phyloP scores from a whole-genome alignment of 2,888 invertebrate genomes.

The Spodoptera picta region DNA sequence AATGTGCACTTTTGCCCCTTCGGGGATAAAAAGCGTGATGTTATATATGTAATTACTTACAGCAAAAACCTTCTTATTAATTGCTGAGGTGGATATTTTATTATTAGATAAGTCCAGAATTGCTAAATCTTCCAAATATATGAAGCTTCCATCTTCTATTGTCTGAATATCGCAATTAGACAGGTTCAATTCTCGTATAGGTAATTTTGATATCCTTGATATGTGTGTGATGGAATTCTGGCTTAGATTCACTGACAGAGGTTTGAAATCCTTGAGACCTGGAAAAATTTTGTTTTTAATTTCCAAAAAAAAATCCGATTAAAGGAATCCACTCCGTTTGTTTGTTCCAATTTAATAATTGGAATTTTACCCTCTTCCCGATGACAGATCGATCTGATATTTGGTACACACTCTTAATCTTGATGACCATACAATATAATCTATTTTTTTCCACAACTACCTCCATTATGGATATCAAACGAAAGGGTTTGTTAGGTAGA shows the following conservation, averaged over 20 bases:
- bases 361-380: too few species aligned
- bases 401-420: too few species aligned
- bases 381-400: too few species aligned
- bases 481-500: too few species aligned
- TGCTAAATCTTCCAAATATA: constrained; percentile 86
- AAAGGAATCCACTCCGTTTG: too few species aligned
- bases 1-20: too few species aligned
- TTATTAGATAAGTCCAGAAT: constrained; percentile 91
- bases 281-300: constrained; percentile 27
- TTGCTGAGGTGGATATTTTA: constrained; percentile 83
- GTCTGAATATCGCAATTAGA: constrained; percentile 88
- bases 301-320: too few species aligned
- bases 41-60: constrained; percentile 74
- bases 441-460: too few species aligned
- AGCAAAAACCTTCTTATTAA: constrained; percentile 89
- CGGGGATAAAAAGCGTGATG: too few species aligned
- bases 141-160: constrained; percentile 89
- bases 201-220: constrained; percentile 81
- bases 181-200: constrained; percentile 86
- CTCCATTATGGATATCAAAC: too few species aligned
- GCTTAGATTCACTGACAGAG: constrained; percentile 70
- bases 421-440: too few species aligned
- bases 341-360: too few species aligned
- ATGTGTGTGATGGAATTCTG: constrained; percentile 73
- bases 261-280: constrained; percentile 60